These are phyloP conservation scores for Melanogrammus aeglefinus DNA, from an alignment of 2,797 vertebrate species.

Conservation along the genomic window DNA sequence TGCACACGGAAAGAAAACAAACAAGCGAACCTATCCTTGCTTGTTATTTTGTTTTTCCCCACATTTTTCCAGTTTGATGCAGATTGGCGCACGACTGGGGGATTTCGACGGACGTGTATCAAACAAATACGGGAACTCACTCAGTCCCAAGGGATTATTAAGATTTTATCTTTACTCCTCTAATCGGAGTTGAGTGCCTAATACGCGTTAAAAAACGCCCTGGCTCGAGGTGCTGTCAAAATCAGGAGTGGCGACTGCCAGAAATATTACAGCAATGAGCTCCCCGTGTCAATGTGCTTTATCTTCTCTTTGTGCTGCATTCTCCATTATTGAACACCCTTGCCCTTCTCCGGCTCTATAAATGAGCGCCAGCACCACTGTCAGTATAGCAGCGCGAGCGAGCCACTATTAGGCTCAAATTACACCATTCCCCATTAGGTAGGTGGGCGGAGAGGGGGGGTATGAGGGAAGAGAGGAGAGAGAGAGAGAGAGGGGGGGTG, in stretches of 20 bases:
- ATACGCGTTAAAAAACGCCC: constrained; percentile 43
- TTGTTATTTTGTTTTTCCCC: constrained; percentile 11
- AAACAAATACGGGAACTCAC: constrained; percentile 57
- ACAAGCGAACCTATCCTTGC: constrained; percentile 17
- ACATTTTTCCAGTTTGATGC: constrained; percentile 24
- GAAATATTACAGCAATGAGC: constrained; percentile 42
- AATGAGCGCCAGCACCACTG: constrained; percentile 52
- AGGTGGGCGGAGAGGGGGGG: constrained; percentile 20
- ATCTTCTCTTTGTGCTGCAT: constrained; percentile 35
- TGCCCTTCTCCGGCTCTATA: constrained; percentile 43
- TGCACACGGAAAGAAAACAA: not conserved
- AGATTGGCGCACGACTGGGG: constrained; percentile 16
- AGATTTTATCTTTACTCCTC: constrained; percentile 68
- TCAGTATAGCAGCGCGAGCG: constrained; percentile 44
- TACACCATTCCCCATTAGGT: constrained; percentile 56
- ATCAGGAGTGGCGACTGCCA: constrained; percentile 40
- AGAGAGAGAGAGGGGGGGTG: constrained; percentile 22
- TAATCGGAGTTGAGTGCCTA: constrained; percentile 44
- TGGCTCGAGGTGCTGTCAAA: constrained; percentile 46
- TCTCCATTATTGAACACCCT: constrained; percentile 37
- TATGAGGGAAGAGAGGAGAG: constrained; percentile 38
- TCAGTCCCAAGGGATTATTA: constrained; percentile 63
- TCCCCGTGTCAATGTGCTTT: constrained; percentile 36
- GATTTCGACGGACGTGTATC: constrained; percentile 39
- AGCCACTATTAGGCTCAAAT: constrained; percentile 64